A percentile compares a stretch with the other conserved stretches of the same genome.
phyloP scores from a whole-genome alignment of 1,140 invertebrate genomes.

The Drosophila kanapiae region DNA sequence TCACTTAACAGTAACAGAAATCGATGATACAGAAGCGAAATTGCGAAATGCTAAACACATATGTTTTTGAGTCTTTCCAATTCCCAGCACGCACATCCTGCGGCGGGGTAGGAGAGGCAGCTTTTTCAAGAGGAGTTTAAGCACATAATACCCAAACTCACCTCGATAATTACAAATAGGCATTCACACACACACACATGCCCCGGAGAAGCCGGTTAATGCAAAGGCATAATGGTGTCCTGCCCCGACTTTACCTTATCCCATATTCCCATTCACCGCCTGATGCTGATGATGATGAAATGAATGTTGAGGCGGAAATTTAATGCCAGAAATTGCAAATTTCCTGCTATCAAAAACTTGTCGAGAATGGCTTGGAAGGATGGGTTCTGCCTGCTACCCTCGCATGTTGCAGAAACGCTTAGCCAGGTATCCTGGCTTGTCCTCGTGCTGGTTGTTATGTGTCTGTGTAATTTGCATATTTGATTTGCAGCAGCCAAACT shows the following conservation, averaged over 20 bases:
- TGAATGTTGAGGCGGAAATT: conserved; percentile 70
- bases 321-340: conserved; percentile 81
- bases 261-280: neutral
- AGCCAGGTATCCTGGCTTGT: conserved; percentile 13
- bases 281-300: conserved; percentile 25
- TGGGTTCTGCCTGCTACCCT: conserved; percentile 8
- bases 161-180: conserved; percentile 51
- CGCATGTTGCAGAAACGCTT: conserved; percentile 18
- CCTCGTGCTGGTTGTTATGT: conserved; percentile 19
- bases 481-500: conserved; percentile 55
- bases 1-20: conserved; percentile 9
- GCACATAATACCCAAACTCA: conserved; percentile 48
- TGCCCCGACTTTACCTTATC: neutral
- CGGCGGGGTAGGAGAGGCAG: neutral
- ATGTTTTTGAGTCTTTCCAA: conserved; percentile 14
- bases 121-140: conserved; percentile 22
- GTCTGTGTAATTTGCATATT: conserved; percentile 64
- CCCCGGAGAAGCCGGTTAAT: conserved; percentile 18
- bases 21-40: conserved; percentile 27
- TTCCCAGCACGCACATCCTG: conserved; percentile 42
- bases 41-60: conserved; percentile 28
- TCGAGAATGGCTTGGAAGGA: conserved; percentile 26
- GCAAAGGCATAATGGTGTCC: conserved; percentile 36
- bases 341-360: conserved; percentile 77
- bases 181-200: neutral